Conservation (phyloP, 2,888 invertebrate genomes). For the Scaptomyza tumidula region DNA sequence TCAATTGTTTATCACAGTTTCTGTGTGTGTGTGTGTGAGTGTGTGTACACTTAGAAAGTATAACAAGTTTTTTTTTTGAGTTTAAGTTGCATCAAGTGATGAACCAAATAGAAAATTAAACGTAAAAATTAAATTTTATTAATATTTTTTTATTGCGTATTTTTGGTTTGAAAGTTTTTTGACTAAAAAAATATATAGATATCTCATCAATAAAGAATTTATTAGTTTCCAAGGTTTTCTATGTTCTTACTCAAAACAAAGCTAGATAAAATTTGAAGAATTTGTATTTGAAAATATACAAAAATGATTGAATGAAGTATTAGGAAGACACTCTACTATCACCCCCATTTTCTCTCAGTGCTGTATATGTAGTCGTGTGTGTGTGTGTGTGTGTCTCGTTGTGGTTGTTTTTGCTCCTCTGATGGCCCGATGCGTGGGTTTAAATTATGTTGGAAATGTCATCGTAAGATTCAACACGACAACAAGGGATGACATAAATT, state of each 20-base stretch:
- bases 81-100: too few relatives aligned
- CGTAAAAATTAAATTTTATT: too few relatives aligned
- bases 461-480: constrained; percentile 85
- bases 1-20: constrained; percentile 50
- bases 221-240: too few relatives aligned
- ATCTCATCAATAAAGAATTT: too few relatives aligned
- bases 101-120: too few relatives aligned
- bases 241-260: too few relatives aligned
- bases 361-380: constrained; percentile 4
- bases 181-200: too few relatives aligned
- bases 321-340: too few relatives aligned
- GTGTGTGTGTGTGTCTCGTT: constrained; percentile 3
- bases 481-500: constrained; percentile 85
- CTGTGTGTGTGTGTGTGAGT: constrained; percentile 7
- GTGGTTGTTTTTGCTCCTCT: constrained; percentile 20
- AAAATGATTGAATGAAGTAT: too few relatives aligned
- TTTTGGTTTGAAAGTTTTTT: background rate
- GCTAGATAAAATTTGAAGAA: too few relatives aligned
- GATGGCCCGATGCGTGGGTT: constrained; percentile 81
- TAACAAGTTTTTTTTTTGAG: too few relatives aligned
- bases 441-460: constrained; percentile 85
- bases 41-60: background rate
- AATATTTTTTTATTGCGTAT: background rate
- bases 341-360: constrained; percentile 3
- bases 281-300: too few relatives aligned